phyloP scores from a whole-genome alignment of 1,140 invertebrate species.

The Drosophila gunungcola region DNA sequence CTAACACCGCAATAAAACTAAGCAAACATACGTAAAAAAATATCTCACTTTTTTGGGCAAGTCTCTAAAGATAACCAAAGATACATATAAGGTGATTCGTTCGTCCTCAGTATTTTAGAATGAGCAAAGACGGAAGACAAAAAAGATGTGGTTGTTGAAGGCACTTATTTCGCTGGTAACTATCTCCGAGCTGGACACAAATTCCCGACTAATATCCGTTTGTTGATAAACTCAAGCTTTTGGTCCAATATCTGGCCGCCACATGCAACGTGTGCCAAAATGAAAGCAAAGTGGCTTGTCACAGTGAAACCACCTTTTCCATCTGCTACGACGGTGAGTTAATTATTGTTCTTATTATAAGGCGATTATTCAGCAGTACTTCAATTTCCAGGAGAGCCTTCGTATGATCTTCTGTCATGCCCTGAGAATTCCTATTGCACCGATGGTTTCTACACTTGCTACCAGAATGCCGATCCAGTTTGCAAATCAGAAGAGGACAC shows the following conservation, averaged over 20 bases:
- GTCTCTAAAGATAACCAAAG: slow-evolving; percentile 31
- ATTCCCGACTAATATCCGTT: not conserved
- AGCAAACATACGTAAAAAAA: slow-evolving; percentile 34
- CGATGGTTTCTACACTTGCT: slow-evolving; percentile 55
- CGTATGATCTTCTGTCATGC: slow-evolving; percentile 20
- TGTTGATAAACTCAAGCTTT: slow-evolving; percentile 26
- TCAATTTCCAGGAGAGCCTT: slow-evolving; percentile 24
- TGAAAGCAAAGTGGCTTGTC: slow-evolving; percentile 47
- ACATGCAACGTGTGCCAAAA: slow-evolving; percentile 55
- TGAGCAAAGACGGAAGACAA: slow-evolving; percentile 20
- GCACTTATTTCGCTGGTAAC: slow-evolving; percentile 55
- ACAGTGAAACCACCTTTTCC: slow-evolving; percentile 49
- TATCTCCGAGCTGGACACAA: not conserved
- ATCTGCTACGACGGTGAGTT: slow-evolving; percentile 44
- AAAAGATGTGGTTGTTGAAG: slow-evolving; percentile 48
- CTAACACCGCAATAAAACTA: slow-evolving; percentile 61
- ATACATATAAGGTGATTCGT: slow-evolving; percentile 33
- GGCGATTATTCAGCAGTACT: not conserved
- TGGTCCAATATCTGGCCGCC: slow-evolving; percentile 22
- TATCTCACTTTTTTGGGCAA: slow-evolving; percentile 37
- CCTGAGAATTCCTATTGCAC: slow-evolving; percentile 43
- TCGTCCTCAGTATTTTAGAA: slow-evolving; percentile 55
- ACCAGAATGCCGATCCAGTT: slow-evolving; percentile 17
- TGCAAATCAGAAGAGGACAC: slow-evolving; percentile 13
- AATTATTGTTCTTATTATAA: not conserved